Conservation (phyloP, 92 coral and sea anemone genomes). For the Pocillopora meandrina region DNA sequence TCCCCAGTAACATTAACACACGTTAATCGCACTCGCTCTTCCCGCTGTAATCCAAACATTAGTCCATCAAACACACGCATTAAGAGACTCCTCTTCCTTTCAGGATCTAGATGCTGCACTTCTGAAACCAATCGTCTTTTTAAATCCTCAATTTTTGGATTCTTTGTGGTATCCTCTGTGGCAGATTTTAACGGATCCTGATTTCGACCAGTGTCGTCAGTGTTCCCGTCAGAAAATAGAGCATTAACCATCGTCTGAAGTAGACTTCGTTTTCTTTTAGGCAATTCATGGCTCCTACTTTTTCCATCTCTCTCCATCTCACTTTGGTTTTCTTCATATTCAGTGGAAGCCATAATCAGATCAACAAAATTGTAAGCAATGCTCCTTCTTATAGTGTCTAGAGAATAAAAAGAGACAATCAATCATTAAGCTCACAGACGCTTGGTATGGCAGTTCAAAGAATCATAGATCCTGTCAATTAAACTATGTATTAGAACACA, state of each 20-base stretch:
- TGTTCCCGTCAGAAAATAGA: background rate
- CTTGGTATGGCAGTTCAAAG: no score
- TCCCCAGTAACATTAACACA: background rate
- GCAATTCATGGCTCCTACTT: background rate
- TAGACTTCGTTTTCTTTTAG: background rate
- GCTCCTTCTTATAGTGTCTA: no score
- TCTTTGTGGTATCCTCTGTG: background rate
- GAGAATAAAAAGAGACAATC: no score
- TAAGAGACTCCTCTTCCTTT: conserved; percentile 12
- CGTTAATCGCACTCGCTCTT: background rate
- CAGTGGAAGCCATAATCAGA: no score
- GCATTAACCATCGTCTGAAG: background rate
- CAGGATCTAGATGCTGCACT: background rate
- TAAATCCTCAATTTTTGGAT: background rate
- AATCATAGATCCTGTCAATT: no score
- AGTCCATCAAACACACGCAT: conserved; percentile 18
- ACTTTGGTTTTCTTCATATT: no score
- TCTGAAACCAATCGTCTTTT: background rate
- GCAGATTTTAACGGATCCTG: background rate
- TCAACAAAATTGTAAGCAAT: no score
- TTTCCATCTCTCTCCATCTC: no score
- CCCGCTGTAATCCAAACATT: background rate
- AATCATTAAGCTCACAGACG: no score
- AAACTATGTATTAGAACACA: no score
- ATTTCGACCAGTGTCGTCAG: no score